Base-by-base conservation (phyloP, 2,113 vertebrate genomes). In the Lagenorhynchus albirostris region DNA sequence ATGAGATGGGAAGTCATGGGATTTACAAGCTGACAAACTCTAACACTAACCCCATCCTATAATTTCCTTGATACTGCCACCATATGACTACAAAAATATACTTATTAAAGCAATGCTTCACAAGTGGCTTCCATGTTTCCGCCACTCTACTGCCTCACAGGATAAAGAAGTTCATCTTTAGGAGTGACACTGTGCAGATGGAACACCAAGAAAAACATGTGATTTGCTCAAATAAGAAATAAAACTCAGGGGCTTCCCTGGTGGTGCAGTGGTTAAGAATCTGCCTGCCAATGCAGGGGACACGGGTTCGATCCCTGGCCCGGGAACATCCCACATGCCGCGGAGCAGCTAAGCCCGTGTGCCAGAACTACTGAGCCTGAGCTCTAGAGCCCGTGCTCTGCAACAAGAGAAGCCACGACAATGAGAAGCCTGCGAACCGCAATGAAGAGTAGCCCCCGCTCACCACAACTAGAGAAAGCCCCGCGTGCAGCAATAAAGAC, bases 21-120 rank as follows among this genome's bases (percentile, higher is more conserved):
- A 98, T 96, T 97, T 97, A 96, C 58, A 96, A 73, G 68, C 8
- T 94, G 55, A 74, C 93, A 65, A 77, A 90, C 38, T 81, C 55
- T 84, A 65, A 95, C 25, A 31, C 31, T 87, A 92, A 86, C 26
- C 55, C 50, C 50, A 65, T 53, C 70, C 91, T 84, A 26, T 18
- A 71, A 73, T 44, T 38, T 74, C 60, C 81, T 65, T 33, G 25
- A 91, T 53, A 79, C 23, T 77, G 68, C 47, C 44, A 92, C 53
- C 29, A n/a, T 20, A 55, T 50, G 6, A 74, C 62, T 60, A 84
- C 4, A 91, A 94, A 73, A 85, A 67, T 14, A 83, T 26, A 74
- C 44, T 73, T 60, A 14, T 85, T 53, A 60, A 62, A 36, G 20
- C 67, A 36, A 96, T 82, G 90, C n/a, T 79, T 68, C 88, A 38